Evolutionary conservation across 2,797 vertebrate genomes (phyloP).

Genomic region (Glyptemys insculpta): DNA sequence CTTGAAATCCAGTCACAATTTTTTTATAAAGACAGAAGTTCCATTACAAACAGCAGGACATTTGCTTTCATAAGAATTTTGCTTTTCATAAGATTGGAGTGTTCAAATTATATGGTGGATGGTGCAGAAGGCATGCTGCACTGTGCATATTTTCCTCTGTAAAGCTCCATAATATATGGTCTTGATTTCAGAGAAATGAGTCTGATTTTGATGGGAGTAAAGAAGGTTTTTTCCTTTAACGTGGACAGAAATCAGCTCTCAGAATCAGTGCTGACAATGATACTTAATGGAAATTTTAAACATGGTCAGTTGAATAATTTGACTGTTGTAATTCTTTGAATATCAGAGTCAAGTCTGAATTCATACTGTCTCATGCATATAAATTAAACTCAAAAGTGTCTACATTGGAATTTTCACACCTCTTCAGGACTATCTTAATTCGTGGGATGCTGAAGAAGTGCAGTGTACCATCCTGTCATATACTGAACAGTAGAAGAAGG

Average conservation of each 20-base stretch:
- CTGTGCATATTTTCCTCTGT: slow-evolving; percentile 27
- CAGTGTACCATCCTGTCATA: not conserved
- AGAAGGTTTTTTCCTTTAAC: not conserved
- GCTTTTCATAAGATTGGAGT: slow-evolving; percentile 71
- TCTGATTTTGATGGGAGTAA: not conserved
- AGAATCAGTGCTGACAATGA: not conserved
- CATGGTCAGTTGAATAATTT: not conserved
- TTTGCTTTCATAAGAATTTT: slow-evolving; percentile 60
- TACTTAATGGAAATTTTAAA: not conserved
- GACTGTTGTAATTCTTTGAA: not conserved
- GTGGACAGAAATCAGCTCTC: accelerated
- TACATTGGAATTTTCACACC: not conserved
- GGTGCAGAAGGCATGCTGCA: slow-evolving; percentile 27
- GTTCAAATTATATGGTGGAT: slow-evolving; percentile 20
- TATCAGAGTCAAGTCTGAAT: accelerated
- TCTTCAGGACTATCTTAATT: slow-evolving; percentile 16
- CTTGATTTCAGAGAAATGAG: slow-evolving; percentile 38
- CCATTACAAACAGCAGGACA: slow-evolving; percentile 69
- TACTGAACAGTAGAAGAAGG: not conserved
- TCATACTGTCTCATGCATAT: not conserved
- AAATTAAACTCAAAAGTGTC: not conserved
- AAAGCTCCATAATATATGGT: not conserved
- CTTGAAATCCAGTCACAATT: slow-evolving; percentile 57
- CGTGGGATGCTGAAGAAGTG: not conserved
- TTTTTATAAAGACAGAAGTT: slow-evolving; percentile 61